A percentile compares a stretch with the other conserved stretches of the same genome.
These are phyloP conservation scores for Stenopsyche tienmushanensis DNA, from an alignment of 1,140 invertebrate genomes.

Conservation along the genomic window DNA sequence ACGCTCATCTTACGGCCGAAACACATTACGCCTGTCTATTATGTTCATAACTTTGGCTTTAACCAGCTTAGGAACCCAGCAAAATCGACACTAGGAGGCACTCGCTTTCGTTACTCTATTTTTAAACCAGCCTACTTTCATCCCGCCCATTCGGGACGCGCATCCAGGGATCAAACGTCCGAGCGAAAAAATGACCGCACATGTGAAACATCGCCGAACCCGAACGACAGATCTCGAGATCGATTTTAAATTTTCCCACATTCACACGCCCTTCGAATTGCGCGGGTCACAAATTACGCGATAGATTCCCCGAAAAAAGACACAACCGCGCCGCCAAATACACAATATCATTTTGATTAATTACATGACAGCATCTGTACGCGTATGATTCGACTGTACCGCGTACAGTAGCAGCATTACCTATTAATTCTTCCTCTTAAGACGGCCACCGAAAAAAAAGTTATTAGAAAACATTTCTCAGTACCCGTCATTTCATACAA, in stretches of 20 bases:
- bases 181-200: too few relatives aligned
- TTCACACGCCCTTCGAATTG: too few relatives aligned
- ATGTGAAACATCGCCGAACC: too few relatives aligned
- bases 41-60: conserved; percentile 28
- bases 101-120: neutral
- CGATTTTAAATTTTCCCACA: too few relatives aligned
- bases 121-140: neutral
- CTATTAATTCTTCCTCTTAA: conserved; percentile 32
- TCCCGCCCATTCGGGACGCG: too few relatives aligned
- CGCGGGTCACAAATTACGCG: too few relatives aligned
- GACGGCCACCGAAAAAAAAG: conserved; percentile 17
- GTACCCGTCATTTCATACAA: conserved; percentile 28
- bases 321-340: too few relatives aligned
- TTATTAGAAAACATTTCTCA: conserved; percentile 34
- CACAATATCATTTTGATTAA: too few relatives aligned
- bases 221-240: too few relatives aligned
- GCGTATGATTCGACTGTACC: conserved; percentile 20
- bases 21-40: conserved; percentile 29
- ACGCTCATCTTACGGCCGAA: conserved; percentile 28
- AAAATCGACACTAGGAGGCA: neutral
- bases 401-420: conserved; percentile 26
- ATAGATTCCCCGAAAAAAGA: too few relatives aligned
- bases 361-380: too few relatives aligned
- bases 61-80: conserved; percentile 21
- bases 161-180: too few relatives aligned